Evolutionary conservation across 2,113 vertebrate genomes (phyloP).

Genomic region (Hemibagrus wyckioides): DNA sequence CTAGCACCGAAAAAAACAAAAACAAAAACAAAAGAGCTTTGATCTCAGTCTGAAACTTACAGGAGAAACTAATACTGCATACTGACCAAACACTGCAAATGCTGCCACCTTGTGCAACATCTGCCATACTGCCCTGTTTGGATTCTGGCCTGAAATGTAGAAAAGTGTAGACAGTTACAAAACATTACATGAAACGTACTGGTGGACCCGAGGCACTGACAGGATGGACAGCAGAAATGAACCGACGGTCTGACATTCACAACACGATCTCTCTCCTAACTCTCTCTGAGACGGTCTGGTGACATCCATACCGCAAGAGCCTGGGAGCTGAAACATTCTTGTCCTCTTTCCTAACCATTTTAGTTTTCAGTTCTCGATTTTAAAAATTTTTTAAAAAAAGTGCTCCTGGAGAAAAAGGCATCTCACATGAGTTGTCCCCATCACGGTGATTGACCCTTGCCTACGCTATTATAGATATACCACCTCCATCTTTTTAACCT

Average conservation of each 20-base stretch:
- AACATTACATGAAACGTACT: conserved; percentile 26
- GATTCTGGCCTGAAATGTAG: conserved; percentile 22
- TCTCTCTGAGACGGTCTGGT: conserved; percentile 52
- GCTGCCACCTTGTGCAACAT: conserved; percentile 45
- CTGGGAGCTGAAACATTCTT: conserved; percentile 60
- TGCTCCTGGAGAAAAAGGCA: conserved; percentile 74
- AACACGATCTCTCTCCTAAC: conserved; percentile 46
- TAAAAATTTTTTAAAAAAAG: conserved; percentile 64
- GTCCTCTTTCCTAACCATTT: conserved; percentile 51
- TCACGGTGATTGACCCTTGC: conserved; percentile 77
- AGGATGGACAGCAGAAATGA: neutral
- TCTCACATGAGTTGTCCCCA: conserved; percentile 63
- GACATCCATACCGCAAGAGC: conserved; percentile 57
- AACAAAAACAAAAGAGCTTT: neutral
- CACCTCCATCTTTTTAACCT: conserved; percentile 61
- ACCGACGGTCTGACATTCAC: conserved; percentile 11
- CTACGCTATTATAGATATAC: conserved; percentile 72
- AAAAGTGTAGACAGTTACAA: neutral
- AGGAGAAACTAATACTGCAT: conserved; percentile 63
- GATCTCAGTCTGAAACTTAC: neutral
- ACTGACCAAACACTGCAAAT: conserved; percentile 60
- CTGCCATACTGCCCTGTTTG: conserved; percentile 28
- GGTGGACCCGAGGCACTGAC: neutral
- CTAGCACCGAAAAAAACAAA: conserved; percentile 9
- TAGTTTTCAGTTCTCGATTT: conserved; percentile 61